Conservation (phyloP, 1,140 invertebrate species). For the Calycopis cecrops region DNA sequence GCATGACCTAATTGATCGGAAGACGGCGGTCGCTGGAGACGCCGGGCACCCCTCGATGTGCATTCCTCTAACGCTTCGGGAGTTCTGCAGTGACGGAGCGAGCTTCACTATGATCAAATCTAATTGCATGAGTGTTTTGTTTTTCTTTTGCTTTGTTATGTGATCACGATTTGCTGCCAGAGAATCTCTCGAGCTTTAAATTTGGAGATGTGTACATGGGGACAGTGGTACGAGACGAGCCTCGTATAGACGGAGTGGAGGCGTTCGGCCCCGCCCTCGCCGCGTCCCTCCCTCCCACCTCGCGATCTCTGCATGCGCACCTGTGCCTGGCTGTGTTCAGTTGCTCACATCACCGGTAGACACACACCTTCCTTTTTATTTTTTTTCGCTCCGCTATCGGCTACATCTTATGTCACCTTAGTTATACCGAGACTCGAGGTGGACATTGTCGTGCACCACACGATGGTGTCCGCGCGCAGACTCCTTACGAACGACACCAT, state of each 20-base stretch:
- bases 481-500: constrained; percentile 65
- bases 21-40: constrained; percentile 29
- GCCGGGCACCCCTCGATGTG: constrained; percentile 40
- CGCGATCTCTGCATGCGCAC: constrained; percentile 71
- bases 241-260: constrained; percentile 40
- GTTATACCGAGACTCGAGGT: constrained; percentile 61
- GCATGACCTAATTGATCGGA: constrained; percentile 46
- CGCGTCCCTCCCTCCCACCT: constrained; percentile 59
- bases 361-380: constrained; percentile 69
- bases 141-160: constrained; percentile 75
- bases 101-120: constrained; percentile 51
- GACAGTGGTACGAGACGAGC: constrained; percentile 42
- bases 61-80: constrained; percentile 28
- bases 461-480: constrained; percentile 64
- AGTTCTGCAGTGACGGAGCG: constrained; percentile 25
- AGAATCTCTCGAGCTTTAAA: constrained; percentile 50
- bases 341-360: constrained; percentile 74
- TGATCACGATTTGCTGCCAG: constrained; percentile 64
- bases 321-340: constrained; percentile 74
- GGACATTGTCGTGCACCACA: constrained; percentile 72
- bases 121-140: constrained; percentile 68
- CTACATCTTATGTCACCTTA: constrained; percentile 66
- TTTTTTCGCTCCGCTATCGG: constrained; percentile 70
- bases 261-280: constrained; percentile 46
- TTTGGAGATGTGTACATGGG: constrained; percentile 42